Evolutionary conservation across 1,140 invertebrate genomes (phyloP).

Genomic region (Dermatophagoides farinae): DNA sequence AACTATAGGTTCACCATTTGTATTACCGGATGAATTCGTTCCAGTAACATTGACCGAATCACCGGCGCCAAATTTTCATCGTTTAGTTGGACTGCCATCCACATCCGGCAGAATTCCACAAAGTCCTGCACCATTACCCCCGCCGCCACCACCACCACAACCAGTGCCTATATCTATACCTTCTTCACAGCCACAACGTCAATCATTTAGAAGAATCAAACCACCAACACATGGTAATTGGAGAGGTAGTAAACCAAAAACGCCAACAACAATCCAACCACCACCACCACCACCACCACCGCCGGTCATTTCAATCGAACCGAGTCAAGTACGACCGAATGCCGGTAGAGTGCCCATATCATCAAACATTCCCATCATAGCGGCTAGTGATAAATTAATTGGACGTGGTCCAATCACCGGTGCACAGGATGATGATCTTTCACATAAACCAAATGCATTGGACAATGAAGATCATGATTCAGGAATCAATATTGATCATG

Average conservation of each 20-base stretch:
- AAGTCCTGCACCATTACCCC: not conserved
- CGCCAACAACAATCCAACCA: not conserved
- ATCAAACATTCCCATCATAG: not conserved
- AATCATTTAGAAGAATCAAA: conserved; percentile 1
- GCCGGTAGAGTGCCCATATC: not conserved
- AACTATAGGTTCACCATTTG: not conserved
- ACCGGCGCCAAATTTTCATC: not conserved
- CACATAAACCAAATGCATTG: conserved; percentile 8
- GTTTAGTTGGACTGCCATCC: not conserved
- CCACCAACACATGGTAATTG: not conserved
- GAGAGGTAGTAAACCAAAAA: not conserved
- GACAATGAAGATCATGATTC: conserved; percentile 9
- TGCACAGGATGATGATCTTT: conserved; percentile 3
- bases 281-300: not conserved
- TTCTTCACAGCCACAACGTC: not conserved
- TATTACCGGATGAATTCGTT: not conserved
- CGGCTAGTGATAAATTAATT: not conserved
- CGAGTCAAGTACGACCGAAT: not conserved
- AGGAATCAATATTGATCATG: not conserved
- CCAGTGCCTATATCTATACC: not conserved
- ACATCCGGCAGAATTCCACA: not conserved
- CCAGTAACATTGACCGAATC: not conserved
- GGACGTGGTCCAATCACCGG: conserved; percentile 6
- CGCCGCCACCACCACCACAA: not conserved
- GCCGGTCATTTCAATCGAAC: not conserved